Evolutionary conservation across 2,797 vertebrate genomes (phyloP).

Genomic region (Cacajao melanocephalus): DNA sequence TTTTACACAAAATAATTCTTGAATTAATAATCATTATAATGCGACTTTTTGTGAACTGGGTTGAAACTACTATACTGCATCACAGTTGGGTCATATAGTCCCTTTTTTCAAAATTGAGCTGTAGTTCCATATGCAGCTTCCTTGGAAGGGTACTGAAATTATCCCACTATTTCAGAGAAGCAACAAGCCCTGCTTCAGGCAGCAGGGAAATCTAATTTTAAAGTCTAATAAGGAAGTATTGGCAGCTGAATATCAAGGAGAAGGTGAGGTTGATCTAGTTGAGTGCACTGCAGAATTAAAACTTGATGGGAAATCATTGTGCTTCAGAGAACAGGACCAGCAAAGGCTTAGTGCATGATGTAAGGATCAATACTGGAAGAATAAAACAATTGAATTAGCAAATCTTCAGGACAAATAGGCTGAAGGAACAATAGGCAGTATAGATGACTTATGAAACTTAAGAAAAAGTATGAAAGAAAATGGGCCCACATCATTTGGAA

Average conservation of each 20-base stretch:
- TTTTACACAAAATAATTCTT: not conserved
- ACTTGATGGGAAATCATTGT: conserved; percentile 66
- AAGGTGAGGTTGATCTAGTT: conserved; percentile 62
- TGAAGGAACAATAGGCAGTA: not conserved
- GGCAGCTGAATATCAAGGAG: conserved; percentile 49
- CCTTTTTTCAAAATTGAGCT: not conserved
- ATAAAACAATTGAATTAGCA: conserved; percentile 75
- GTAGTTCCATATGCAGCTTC: not conserved
- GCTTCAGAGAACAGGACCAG: conserved; percentile 47
- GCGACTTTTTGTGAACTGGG: not conserved
- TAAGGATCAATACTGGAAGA: conserved; percentile 70
- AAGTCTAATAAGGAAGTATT: conserved; percentile 70
- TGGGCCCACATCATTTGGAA: not conserved
- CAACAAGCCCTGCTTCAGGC: not conserved
- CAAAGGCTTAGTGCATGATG: conserved; percentile 11
- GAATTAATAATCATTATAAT: not conserved
- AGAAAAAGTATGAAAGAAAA: not conserved
- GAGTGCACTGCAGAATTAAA: conserved; percentile 67
- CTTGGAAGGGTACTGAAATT: conserved; percentile 39
- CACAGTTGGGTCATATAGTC: not conserved
- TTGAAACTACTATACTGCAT: conserved; percentile 32
- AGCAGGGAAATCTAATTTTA: conserved; percentile 63
- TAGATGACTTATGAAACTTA: conserved; percentile 37
- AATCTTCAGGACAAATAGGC: conserved; percentile 64
- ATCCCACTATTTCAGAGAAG: not conserved